Evolutionary conservation across 2,888 invertebrate species (phyloP).

Genomic region (Pristionchus fissidentatus): DNA sequence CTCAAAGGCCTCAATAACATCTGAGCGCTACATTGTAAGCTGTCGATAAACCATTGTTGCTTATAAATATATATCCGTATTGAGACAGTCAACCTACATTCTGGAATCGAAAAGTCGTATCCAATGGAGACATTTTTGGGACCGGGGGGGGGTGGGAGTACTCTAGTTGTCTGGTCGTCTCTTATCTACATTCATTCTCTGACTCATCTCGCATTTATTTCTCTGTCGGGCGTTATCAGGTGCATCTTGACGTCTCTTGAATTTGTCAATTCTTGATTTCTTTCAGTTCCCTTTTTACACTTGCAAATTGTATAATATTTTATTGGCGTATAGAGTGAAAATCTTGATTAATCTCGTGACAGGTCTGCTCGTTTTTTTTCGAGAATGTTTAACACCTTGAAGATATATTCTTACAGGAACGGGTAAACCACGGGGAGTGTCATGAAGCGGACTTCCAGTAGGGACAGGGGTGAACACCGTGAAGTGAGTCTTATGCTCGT

Average conservation of each 20-base stretch:
- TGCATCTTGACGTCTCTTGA: background rate
- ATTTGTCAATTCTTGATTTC: background rate
- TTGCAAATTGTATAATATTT: too few relatives aligned
- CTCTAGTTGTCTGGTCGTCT: conserved; percentile 39
- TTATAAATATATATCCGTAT: background rate
- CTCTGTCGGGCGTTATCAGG: conserved; percentile 37
- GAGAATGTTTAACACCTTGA: background rate
- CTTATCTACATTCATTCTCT: conserved; percentile 10
- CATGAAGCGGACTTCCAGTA: conserved; percentile 27
- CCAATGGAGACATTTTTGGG: conserved; percentile 41
- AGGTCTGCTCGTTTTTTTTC: background rate
- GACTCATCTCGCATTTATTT: conserved; percentile 28
- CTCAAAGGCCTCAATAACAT: conserved; percentile 32
- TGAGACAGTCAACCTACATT: background rate
- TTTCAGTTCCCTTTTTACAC: background rate
- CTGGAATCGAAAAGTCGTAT: conserved; percentile 19
- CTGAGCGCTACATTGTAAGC: conserved; percentile 23
- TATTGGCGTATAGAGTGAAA: too few relatives aligned
- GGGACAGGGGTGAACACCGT: conserved; percentile 22
- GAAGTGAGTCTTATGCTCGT: background rate
- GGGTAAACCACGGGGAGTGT: conserved; percentile 24
- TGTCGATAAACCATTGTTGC: conserved; percentile 47
- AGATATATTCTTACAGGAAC: conserved; percentile 3
- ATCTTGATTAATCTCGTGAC: too few relatives aligned
- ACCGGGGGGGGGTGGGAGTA: background rate